phyloP scores from a whole-genome alignment of 2,797 vertebrate genomes.

The Clangula hyemalis region DNA sequence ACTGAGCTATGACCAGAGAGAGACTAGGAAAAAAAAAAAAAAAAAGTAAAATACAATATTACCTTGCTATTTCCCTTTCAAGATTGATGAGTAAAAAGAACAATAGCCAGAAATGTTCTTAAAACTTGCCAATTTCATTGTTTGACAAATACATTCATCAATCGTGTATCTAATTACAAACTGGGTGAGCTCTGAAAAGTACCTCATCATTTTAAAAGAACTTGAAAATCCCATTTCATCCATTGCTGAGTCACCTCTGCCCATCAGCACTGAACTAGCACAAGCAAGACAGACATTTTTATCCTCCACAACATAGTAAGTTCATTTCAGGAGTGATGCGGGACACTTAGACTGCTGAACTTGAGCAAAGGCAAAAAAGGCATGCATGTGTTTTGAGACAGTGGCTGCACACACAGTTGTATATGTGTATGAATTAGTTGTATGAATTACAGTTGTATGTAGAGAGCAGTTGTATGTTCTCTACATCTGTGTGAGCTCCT shows the following conservation, averaged over 20 bases:
- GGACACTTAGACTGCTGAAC: not conserved
- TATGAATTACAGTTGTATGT: too few species aligned
- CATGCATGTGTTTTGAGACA: not conserved
- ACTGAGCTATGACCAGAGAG: not conserved
- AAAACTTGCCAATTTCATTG: conserved; percentile 51
- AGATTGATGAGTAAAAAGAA: conserved; percentile 55
- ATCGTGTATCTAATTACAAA: conserved; percentile 34
- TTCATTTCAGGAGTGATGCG: not conserved
- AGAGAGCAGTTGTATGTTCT: not conserved
- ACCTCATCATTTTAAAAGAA: conserved; percentile 60
- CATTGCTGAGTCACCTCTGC: conserved; percentile 44
- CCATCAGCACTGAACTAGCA: conserved; percentile 34
- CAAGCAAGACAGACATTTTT: conserved; percentile 22
- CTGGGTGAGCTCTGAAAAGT: conserved; percentile 33
- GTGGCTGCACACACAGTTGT: not conserved
- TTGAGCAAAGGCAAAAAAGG: not conserved
- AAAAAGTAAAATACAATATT: not conserved
- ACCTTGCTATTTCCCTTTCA: not conserved
- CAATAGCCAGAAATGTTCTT: conserved; percentile 60
- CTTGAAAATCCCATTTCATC: conserved; percentile 51
- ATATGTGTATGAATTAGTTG: too few species aligned
- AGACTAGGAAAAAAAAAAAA: not conserved
- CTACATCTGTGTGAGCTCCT: not conserved
- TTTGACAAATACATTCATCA: conserved; percentile 59
- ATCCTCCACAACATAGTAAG: not conserved